Base-by-base conservation (phyloP, 2,797 vertebrate genomes). In the Enteromius mattozi region DNA sequence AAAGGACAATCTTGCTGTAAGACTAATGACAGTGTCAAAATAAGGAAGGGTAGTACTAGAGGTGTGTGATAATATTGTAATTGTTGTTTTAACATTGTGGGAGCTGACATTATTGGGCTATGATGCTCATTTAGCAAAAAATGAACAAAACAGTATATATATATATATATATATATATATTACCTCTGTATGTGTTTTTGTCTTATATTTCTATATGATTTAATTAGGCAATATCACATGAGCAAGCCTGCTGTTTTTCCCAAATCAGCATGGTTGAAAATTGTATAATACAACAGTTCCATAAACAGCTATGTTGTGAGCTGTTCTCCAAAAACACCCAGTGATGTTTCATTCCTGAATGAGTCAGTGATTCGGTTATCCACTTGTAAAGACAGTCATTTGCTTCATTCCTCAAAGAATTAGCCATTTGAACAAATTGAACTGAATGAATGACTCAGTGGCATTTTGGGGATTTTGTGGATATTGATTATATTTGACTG, bases 1-100 rank as follows among this genome's bases (percentile, higher is more conserved):
- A 37, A 80, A 80, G 47, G 45, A 21, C 51, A 51, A 71, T 56
- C n/a, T 69, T 80, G 16, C 7, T 16, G 24, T 51, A 16, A 45
- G n/a, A 70, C 49, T 21, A 27, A 59, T 37, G 21, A 75, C n/a
- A 49, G 24, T 19, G 37, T 81, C 24, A 10, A 80, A 35, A 33
- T 40, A 37, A 51, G 65, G 21, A 80, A 35, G 3, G 19, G 13
- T 65, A 24, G 24, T 42, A 47, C 40, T 54, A 78, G 9, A 63
- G 16, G 24, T 78, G 40, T 79, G 63, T 47, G 16, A 30, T 21
- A 21, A 7, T 74, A 21, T 74, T 9, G 1, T 7, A 54, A 35
- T 75, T 75, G 27, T 14, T 75, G 17, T 35, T 75, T 75, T 54
- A 51, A 35, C 33, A 33, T 0, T 13, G 27, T 51, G 17, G 5